These are phyloP conservation scores for Drosophila multiciliata DNA, from an alignment of 2,888 invertebrate species.

Conservation along the genomic window DNA sequence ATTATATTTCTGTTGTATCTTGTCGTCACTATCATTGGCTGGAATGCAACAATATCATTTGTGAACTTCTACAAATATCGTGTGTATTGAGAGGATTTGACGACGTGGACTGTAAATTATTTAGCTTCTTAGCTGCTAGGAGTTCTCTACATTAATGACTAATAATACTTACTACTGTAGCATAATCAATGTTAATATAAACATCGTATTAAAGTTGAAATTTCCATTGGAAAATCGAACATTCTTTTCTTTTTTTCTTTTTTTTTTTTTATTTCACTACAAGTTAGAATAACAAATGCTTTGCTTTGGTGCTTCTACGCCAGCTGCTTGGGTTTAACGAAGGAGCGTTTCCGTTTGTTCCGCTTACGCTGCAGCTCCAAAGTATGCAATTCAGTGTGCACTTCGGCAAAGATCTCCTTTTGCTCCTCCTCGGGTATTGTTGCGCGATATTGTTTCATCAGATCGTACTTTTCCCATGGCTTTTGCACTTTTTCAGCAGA, in stretches of 20 bases:
- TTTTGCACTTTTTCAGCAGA: slow-evolving; percentile 88
- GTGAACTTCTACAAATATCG: slow-evolving; percentile 94
- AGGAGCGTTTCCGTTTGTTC: slow-evolving; percentile 87
- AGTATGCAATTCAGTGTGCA: slow-evolving; percentile 90
- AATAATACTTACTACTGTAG: slow-evolving; percentile 59
- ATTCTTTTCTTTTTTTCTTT: not conserved
- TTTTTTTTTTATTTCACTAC: slow-evolving; percentile 56
- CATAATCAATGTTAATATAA: slow-evolving; percentile 41
- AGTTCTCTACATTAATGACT: slow-evolving; percentile 50
- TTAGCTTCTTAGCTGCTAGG: slow-evolving; percentile 60
- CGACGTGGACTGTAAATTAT: slow-evolving; percentile 66
- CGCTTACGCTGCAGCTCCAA: slow-evolving; percentile 88
- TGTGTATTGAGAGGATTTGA: slow-evolving; percentile 86
- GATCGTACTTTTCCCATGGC: slow-evolving; percentile 95
- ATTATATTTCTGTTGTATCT: slow-evolving; percentile 91
- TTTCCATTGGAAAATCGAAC: slow-evolving; percentile 25
- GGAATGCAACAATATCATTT: slow-evolving; percentile 93
- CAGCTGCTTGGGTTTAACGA: slow-evolving; percentile 87
- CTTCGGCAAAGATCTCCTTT: slow-evolving; percentile 92
- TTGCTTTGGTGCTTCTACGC: slow-evolving; percentile 67
- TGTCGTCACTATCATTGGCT: slow-evolving; percentile 90
- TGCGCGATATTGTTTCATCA: slow-evolving; percentile 96
- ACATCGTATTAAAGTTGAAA: slow-evolving; percentile 40
- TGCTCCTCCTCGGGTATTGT: slow-evolving; percentile 96
- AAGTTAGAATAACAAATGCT: slow-evolving; percentile 51